Evolutionary conservation across 2,797 vertebrate species (phyloP).

Genomic region (Holocentrus rufus): DNA sequence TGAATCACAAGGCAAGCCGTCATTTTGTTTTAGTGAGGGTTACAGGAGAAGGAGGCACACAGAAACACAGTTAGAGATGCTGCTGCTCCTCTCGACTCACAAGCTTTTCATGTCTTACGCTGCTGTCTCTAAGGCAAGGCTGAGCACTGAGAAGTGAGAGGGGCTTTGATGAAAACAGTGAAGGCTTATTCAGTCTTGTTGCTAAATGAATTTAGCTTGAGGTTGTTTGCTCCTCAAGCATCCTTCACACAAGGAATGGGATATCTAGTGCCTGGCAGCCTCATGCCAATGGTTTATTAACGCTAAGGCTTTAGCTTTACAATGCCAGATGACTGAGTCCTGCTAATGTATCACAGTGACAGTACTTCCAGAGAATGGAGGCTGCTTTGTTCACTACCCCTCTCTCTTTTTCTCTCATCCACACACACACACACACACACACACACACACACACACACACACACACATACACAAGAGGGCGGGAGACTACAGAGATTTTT

Average conservation of each 20-base stretch:
- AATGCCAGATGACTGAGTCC: constrained; percentile 43
- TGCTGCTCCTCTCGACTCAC: constrained; percentile 47
- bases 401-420: not conserved
- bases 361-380: constrained; percentile 31
- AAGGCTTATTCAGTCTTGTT: constrained; percentile 30
- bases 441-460: not conserved
- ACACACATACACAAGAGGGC: not conserved
- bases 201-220: constrained; percentile 46
- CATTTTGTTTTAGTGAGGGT: constrained; percentile 68
- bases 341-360: constrained; percentile 51
- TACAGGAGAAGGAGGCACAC: constrained; percentile 40
- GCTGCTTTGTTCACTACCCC: not conserved
- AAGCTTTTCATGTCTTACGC: constrained; percentile 57
- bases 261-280: constrained; percentile 20
- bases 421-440: constrained; percentile 9
- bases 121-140: constrained; percentile 51
- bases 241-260: constrained; percentile 3
- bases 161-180: constrained; percentile 55
- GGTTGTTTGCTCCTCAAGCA: constrained; percentile 26
- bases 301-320: constrained; percentile 41
- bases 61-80: constrained; percentile 44
- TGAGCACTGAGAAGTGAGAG: constrained; percentile 33
- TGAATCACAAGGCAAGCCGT: constrained; percentile 53
- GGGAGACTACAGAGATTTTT: constrained; percentile 57
- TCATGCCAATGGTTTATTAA: constrained; percentile 43